These are phyloP conservation scores for Agrilus mali DNA, from an alignment of 2,888 invertebrate genomes.

Conservation along the genomic window DNA sequence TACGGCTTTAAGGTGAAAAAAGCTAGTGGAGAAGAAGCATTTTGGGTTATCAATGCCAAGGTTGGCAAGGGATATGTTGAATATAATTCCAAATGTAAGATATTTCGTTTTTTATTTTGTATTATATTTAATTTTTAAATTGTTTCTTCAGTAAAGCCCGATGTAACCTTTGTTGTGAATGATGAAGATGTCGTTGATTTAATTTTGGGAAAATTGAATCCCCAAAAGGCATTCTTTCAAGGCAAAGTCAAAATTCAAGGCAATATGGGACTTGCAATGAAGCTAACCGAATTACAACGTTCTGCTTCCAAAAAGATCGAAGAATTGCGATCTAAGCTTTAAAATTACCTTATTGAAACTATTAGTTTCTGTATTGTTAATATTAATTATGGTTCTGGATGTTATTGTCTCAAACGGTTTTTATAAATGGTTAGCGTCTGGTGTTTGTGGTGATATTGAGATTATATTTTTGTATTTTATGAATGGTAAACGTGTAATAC, in stretches of 20 bases:
- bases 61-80: conserved; percentile 77
- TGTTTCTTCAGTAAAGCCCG: conserved; percentile 58
- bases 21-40: conserved; percentile 66
- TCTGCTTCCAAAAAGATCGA: conserved; percentile 63
- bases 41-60: conserved; percentile 89
- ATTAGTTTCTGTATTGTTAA: conserved; percentile 1
- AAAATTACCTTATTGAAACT: conserved; percentile 39
- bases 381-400: too few relatives aligned
- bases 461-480: neutral
- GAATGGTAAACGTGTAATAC: too few relatives aligned
- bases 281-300: conserved; percentile 71
- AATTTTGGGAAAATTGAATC: conserved; percentile 82
- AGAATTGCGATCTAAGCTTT: conserved; percentile 51
- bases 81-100: conserved; percentile 46
- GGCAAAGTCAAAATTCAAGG: conserved; percentile 95
- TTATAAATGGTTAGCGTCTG: neutral
- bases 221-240: conserved; percentile 92
- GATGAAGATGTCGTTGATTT: conserved; percentile 83
- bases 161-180: conserved; percentile 78
- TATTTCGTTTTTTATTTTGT: neutral
- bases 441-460: neutral
- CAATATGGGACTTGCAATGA: conserved; percentile 94
- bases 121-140: neutral
- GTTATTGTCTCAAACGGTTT: neutral
- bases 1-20: conserved; percentile 84